A percentile compares a stretch with the other conserved stretches of the same genome.
These are phyloP conservation scores for Podargus strigoides DNA, from an alignment of 2,797 vertebrate genomes.

Conservation along the genomic window DNA sequence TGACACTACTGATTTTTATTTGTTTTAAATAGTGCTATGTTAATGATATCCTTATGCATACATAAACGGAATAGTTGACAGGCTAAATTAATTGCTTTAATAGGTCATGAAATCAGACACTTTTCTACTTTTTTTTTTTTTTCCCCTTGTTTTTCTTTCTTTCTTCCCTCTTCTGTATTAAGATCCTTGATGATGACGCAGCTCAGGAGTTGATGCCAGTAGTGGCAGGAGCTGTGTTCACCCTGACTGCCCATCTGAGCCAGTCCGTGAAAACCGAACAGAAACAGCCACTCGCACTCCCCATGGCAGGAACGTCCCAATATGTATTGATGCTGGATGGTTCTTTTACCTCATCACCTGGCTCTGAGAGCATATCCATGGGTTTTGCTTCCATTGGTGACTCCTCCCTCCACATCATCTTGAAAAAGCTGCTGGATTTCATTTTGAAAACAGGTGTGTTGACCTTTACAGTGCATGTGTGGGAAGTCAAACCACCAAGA, in stretches of 20 bases:
- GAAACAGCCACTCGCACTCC: constrained; percentile 81
- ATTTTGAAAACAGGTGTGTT: constrained; percentile 91
- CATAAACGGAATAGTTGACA: background rate
- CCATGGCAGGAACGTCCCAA: constrained; percentile 71
- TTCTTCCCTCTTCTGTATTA: background rate
- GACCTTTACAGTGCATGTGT: background rate
- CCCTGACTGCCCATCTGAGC: constrained; percentile 92
- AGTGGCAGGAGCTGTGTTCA: constrained; percentile 94
- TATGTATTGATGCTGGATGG: constrained; percentile 68
- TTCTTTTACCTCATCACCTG: constrained; percentile 53
- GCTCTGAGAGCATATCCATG: constrained; percentile 59
- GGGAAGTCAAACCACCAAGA: background rate
- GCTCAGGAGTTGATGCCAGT: constrained; percentile 95
- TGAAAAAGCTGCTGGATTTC: constrained; percentile 95
- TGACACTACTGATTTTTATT: background rate
- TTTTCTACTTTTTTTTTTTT: background rate
- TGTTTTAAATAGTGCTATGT: background rate
- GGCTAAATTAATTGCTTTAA: background rate
- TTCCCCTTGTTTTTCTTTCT: too few relatives aligned
- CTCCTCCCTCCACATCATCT: constrained; percentile 93
- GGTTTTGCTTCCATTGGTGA: constrained; percentile 93
- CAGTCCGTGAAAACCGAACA: constrained; percentile 92
- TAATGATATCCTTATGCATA: background rate
- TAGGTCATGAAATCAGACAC: background rate
- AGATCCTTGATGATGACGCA: constrained; percentile 94